A percentile compares a stretch with the other conserved stretches of the same genome.
These are phyloP conservation scores for Cirrhinus mrigala DNA, from an alignment of 2,797 vertebrate species.

Conservation along the genomic window DNA sequence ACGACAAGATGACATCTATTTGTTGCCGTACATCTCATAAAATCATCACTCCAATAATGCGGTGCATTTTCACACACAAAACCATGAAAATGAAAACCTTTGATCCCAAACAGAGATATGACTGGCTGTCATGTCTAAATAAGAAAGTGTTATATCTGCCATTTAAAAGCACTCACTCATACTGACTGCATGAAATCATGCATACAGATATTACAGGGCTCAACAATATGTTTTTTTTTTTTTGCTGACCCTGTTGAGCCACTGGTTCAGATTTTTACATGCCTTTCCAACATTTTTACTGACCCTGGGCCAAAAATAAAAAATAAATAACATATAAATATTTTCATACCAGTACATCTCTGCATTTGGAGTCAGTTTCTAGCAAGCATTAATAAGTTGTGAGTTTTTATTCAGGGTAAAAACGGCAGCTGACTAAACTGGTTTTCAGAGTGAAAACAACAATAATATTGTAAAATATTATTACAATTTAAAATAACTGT, in stretches of 20 bases:
- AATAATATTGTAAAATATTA: neutral
- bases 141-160: neutral
- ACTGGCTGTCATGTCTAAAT: neutral
- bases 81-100: constrained; percentile 4
- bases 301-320: neutral
- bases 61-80: constrained; percentile 9
- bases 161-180: neutral
- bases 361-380: neutral
- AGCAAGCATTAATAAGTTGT: neutral
- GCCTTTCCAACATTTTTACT: neutral
- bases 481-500: neutral
- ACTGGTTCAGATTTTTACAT: neutral
- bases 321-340: neutral
- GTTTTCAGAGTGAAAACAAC: neutral
- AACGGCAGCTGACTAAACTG: neutral
- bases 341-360: neutral
- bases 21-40: constrained; percentile 8
- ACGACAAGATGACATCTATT: constrained; percentile 16
- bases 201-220: neutral
- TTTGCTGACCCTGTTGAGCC: neutral
- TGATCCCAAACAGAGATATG: neutral
- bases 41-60: neutral
- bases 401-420: neutral
- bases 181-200: neutral
- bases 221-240: neutral